phyloP scores from a whole-genome alignment of 2,113 vertebrate genomes.

The Sander lucioperca region DNA sequence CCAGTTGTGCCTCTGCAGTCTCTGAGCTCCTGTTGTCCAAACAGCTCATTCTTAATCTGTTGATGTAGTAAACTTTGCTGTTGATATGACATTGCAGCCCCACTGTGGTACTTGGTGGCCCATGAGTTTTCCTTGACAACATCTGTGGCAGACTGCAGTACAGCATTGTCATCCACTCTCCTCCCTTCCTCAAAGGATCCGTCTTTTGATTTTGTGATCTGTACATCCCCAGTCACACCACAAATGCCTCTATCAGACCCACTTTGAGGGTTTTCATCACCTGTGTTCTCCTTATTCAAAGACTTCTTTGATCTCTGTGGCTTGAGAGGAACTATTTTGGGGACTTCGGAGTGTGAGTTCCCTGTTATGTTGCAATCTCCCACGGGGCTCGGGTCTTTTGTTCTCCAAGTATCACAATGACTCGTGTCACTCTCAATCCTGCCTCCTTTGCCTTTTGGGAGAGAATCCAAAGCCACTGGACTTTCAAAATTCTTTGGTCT shows the following conservation, averaged over 20 bases:
- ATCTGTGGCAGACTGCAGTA: constrained; percentile 23
- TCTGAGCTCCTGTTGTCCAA: constrained; percentile 55
- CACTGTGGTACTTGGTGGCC: constrained; percentile 9
- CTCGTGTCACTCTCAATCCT: constrained; percentile 15
- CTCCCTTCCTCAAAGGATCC: constrained; percentile 50
- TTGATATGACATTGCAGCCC: constrained; percentile 16
- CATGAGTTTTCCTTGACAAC: constrained; percentile 39
- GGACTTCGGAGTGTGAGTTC: constrained; percentile 67
- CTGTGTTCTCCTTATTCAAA: constrained; percentile 79
- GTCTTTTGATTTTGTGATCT: constrained; percentile 50
- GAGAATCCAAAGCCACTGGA: constrained; percentile 20
- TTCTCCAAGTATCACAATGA: constrained; percentile 47
- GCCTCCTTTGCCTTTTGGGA: constrained; percentile 28
- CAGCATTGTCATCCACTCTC: constrained; percentile 28
- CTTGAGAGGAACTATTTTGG: constrained; percentile 83
- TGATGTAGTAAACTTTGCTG: constrained; percentile 34
- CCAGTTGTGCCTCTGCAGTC: constrained; percentile 42
- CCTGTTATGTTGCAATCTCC: constrained; percentile 64
- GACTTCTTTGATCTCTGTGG: constrained; percentile 86
- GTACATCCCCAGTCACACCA: constrained; percentile 42
- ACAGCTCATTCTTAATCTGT: constrained; percentile 33
- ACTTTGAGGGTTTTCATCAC: constrained; percentile 41
- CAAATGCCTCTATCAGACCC: constrained; percentile 38
- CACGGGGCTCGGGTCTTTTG: constrained; percentile 48
- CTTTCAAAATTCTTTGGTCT: constrained; percentile 41